phyloP scores from a whole-genome alignment of 1,140 invertebrate species.

The Trichomalopsis sarcophagae region DNA sequence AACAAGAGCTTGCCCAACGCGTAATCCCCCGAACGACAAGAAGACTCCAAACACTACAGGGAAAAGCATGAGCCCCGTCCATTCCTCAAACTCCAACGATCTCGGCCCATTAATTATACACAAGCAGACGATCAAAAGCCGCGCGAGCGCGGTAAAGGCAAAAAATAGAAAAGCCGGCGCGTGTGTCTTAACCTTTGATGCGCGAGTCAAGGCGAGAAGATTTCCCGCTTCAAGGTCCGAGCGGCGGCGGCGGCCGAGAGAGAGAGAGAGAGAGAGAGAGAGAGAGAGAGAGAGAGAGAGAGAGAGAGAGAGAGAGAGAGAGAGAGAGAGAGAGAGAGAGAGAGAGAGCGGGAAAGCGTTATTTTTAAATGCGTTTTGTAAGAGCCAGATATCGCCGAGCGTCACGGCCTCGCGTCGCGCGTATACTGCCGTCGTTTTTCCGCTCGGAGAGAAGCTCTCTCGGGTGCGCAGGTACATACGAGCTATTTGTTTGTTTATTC shows the following conservation, averaged over 20 bases:
- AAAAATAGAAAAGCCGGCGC: slow-evolving; percentile 46
- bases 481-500: background rate
- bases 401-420: slow-evolving; percentile 16
- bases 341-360: slow-evolving; percentile 32
- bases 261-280: background rate
- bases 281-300: no score
- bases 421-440: background rate
- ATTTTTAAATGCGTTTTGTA: slow-evolving; percentile 53
- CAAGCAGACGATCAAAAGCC: background rate
- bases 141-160: background rate
- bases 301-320: background rate
- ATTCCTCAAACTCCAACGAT: background rate
- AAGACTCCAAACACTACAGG: background rate
- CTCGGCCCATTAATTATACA: background rate
- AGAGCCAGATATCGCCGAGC: slow-evolving; percentile 43
- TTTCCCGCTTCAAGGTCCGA: slow-evolving; percentile 36
- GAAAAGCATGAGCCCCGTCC: background rate
- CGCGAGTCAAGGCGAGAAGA: slow-evolving; percentile 48
- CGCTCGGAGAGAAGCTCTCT: background rate
- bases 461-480: no score
- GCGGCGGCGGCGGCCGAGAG: background rate
- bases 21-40: no score
- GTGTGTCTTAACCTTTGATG: slow-evolving; percentile 49
- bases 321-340: no score
- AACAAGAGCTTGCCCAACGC: no score